Percentiles rank a stretch among this genome's conserved stretches.
These are phyloP conservation scores for Rana temporaria DNA, from an alignment of 2,113 vertebrate genomes.

Conservation along the genomic window DNA sequence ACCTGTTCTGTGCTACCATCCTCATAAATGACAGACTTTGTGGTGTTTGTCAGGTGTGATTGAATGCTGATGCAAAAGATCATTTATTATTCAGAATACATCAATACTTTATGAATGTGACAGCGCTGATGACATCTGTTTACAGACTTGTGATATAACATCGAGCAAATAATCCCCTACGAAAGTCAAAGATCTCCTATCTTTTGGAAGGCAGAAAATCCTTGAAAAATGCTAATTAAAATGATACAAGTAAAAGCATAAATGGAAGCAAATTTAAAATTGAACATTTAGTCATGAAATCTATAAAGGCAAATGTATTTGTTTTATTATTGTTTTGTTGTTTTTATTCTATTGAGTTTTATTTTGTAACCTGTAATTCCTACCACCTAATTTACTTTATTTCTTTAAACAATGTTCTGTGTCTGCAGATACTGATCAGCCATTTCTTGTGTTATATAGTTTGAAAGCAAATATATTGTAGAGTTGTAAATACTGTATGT, in stretches of 20 bases:
- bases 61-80: slow-evolving; percentile 19
- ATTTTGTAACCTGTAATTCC: too few relatives aligned
- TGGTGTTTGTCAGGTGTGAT: slow-evolving; percentile 7
- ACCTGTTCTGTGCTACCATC: neutral
- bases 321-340: too few relatives aligned
- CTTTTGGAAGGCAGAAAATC: neutral
- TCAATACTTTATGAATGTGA: slow-evolving; percentile 39
- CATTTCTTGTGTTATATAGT: too few relatives aligned
- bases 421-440: too few relatives aligned
- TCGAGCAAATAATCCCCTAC: neutral
- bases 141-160: neutral
- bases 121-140: slow-evolving; percentile 33
- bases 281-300: neutral
- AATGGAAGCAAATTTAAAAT: neutral
- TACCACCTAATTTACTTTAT: too few relatives aligned
- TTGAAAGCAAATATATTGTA: too few relatives aligned
- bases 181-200: neutral
- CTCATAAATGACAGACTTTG: slow-evolving; percentile 8
- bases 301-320: neutral
- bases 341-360: too few relatives aligned
- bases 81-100: slow-evolving; percentile 48
- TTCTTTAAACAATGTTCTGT: too few relatives aligned
- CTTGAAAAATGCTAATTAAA: neutral
- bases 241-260: neutral
- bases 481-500: too few relatives aligned